Percentiles rank a stretch among this genome's conserved stretches.
phyloP scores from a whole-genome alignment of 2,113 vertebrate genomes.

The Dendropsophus ebraccatus region DNA sequence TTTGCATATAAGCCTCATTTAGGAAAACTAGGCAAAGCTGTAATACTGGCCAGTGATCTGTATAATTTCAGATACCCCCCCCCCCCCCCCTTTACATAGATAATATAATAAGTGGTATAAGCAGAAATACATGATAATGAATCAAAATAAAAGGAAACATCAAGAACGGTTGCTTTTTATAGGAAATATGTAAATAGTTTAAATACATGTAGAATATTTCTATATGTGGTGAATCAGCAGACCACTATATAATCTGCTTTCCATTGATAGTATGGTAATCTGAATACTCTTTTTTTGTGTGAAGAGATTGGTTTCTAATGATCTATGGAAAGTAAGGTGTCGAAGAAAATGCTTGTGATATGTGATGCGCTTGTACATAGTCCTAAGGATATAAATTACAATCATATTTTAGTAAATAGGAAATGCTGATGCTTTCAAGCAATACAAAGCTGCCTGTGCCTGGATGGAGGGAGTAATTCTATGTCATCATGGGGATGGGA shows the following conservation, averaged over 20 bases:
- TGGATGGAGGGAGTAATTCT: neutral
- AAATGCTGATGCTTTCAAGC: neutral
- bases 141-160: too few species aligned
- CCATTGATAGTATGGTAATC: constrained; percentile 26
- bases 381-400: neutral
- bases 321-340: neutral
- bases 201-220: neutral
- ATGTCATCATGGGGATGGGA: too few species aligned
- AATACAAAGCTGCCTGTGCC: neutral
- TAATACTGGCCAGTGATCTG: too few species aligned
- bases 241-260: neutral
- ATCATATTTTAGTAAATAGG: neutral
- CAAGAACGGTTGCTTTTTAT: neutral
- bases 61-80: too few species aligned
- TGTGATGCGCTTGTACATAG: neutral
- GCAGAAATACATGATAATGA: too few species aligned
- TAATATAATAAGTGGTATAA: too few species aligned
- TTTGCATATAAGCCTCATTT: too few species aligned
- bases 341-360: neutral
- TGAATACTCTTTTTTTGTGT: neutral
- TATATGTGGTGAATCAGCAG: constrained; percentile 23
- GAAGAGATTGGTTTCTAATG: neutral
- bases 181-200: neutral
- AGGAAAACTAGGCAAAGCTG: too few species aligned
- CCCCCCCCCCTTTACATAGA: too few species aligned